Conservation (phyloP, 2,797 vertebrate species). For the Chaunax sp. region DNA sequence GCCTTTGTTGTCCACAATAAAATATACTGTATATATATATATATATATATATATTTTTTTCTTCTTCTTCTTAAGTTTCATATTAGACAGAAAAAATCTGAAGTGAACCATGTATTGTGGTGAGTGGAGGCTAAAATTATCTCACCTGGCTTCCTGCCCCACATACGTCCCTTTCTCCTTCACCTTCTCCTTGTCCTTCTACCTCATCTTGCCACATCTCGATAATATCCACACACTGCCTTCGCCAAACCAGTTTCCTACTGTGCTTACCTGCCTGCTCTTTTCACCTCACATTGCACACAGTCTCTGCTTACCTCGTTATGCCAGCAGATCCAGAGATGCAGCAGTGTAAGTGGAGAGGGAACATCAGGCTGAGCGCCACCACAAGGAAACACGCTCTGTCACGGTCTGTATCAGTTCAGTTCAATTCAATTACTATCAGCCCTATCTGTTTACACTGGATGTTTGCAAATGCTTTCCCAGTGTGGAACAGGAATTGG, state of each 20-base stretch:
- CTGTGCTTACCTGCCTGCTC: conserved; percentile 7
- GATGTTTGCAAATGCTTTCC: conserved; percentile 63
- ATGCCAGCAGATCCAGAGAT: conserved; percentile 40
- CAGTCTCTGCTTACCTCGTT: conserved; percentile 11
- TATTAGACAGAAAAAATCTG: background rate
- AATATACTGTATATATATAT: too few relatives aligned
- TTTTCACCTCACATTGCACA: conserved; percentile 33
- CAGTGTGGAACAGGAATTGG: conserved; percentile 54
- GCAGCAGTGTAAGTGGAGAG: conserved; percentile 32
- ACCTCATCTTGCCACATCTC: conserved; percentile 3
- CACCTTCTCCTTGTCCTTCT: background rate
- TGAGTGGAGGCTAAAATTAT: conserved; percentile 3
- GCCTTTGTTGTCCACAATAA: too few relatives aligned
- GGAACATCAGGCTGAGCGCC: conserved; percentile 40
- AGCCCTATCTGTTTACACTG: conserved; percentile 72
- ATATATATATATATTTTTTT: too few relatives aligned
- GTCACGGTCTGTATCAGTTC: conserved; percentile 62
- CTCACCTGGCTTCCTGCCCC: background rate
- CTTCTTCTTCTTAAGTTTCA: too few relatives aligned
- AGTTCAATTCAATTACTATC: conserved; percentile 72
- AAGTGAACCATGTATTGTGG: conserved; percentile 1
- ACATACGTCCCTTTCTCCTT: background rate
- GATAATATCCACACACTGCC: background rate
- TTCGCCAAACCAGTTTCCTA: conserved; percentile 11
- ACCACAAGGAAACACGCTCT: conserved; percentile 42